A percentile compares a stretch with the other conserved stretches of the same genome.
These are phyloP conservation scores for Corydoras sp. DNA, from an alignment of 2,113 vertebrate genomes.

Conservation along the genomic window DNA sequence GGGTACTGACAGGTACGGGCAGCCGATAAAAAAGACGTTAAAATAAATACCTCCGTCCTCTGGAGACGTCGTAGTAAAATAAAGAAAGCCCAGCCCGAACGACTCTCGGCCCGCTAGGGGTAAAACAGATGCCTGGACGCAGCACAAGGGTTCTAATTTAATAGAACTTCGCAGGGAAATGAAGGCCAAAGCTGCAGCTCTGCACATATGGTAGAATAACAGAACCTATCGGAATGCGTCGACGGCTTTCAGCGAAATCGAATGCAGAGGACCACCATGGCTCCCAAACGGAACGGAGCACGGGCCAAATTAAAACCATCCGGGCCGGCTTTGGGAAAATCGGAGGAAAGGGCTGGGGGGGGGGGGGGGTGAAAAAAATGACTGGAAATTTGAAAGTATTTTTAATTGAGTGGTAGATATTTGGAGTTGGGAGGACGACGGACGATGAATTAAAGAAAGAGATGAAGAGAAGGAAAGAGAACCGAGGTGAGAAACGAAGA, in stretches of 20 bases:
- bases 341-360: constrained; percentile 19
- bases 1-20: not conserved
- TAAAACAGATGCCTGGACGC: not conserved
- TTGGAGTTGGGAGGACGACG: too few relatives aligned
- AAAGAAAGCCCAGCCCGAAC: not conserved
- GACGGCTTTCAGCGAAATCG: constrained; percentile 3
- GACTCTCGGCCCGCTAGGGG: not conserved
- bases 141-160: constrained; percentile 1
- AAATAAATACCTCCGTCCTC: not conserved
- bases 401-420: too few relatives aligned
- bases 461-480: not conserved
- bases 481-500: constrained; percentile 1
- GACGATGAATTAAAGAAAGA: not conserved
- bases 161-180: constrained; percentile 3
- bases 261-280: constrained; percentile 14
- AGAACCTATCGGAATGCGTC: constrained; percentile 17
- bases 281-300: constrained; percentile 13
- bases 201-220: constrained; percentile 16
- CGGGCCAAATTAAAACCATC: constrained; percentile 36
- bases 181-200: constrained; percentile 2
- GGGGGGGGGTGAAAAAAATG: constrained; percentile 21
- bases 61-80: constrained; percentile 4
- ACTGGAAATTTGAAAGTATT: too few relatives aligned
- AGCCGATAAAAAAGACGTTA: not conserved
- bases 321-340: constrained; percentile 23